A percentile compares a stretch with the other conserved stretches of the same genome.
phyloP scores from a whole-genome alignment of 1,140 invertebrate genomes.

The Leptoteleia sp. region DNA sequence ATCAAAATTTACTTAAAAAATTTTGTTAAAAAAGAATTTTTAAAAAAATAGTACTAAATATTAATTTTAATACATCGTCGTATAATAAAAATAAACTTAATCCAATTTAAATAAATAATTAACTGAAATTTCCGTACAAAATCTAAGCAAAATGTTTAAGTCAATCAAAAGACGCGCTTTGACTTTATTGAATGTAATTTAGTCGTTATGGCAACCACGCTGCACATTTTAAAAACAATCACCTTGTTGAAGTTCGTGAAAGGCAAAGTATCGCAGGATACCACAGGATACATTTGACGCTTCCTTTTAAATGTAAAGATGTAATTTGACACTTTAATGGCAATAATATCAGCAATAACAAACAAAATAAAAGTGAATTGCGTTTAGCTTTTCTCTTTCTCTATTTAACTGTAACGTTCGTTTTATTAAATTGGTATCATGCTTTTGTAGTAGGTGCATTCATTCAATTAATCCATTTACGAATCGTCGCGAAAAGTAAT shows the following conservation, averaged over 20 bases:
- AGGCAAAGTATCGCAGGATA: slow-evolving; percentile 5
- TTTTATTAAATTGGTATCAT: not conserved
- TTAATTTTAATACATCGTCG: too few relatives aligned
- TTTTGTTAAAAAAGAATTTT: too few relatives aligned
- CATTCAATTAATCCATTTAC: slow-evolving; percentile 2
- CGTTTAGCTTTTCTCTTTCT: not conserved
- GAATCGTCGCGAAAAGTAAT: slow-evolving; percentile 16
- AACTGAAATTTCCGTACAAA: too few relatives aligned
- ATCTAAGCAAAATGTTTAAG: too few relatives aligned
- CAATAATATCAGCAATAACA: not conserved
- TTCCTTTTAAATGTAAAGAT: slow-evolving; percentile 23
- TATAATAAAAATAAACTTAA: too few relatives aligned
- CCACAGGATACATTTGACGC: too few relatives aligned
- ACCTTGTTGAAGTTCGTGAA: slow-evolving; percentile 60
- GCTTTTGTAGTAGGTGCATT: not conserved
- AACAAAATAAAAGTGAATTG: not conserved
- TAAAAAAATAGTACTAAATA: too few relatives aligned
- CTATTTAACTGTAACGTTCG: slow-evolving; percentile 1
- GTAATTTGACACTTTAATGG: slow-evolving; percentile 9
- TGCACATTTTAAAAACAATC: slow-evolving; percentile 72
- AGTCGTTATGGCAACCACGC: slow-evolving; percentile 68
- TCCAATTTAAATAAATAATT: too few relatives aligned
- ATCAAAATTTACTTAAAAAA: too few relatives aligned
- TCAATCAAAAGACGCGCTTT: slow-evolving; percentile 15
- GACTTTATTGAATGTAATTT: slow-evolving; percentile 23